Evolutionary conservation across 2,113 vertebrate species (phyloP), one percentile per base, ranked within the genome.

Genomic region (Bubo scandiacus): DNA sequence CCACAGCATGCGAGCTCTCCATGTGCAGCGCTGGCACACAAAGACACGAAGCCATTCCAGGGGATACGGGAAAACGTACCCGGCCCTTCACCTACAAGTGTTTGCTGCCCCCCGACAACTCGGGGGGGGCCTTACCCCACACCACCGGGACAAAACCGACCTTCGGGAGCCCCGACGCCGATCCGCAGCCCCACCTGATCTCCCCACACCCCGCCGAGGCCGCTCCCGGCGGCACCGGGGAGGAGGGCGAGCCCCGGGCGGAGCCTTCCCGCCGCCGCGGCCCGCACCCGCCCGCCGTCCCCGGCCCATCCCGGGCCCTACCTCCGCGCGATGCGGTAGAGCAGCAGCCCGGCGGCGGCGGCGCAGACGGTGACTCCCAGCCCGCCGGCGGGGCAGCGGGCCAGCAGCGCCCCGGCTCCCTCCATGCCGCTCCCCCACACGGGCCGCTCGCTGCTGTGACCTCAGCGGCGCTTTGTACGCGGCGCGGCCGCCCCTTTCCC

Each of bases 241-340:
- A 19, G 55, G 55, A 57, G 27, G 36, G 45, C 45, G 45, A 42
- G 49, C 65, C 40, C 77, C n/a, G 49, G 42, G 32, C 66, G 38
- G 36, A 43, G 51, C 86, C 75, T n/a, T 38, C 73, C 67, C 61
- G 15, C 84, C 57, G 30, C 49, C 55, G 47, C 68, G 67, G 93
- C 63, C 88, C 59, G 38, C 75, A 29, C 11, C 75, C 49, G 36
- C 45, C 45, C 45, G 34, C 43, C 40, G 40, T 42, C 40, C 16
- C 40, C 38, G 3, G 15, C 45, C 38, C 63, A 7, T 12, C 20
- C 29, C 86, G 58, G 17, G 75, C 84, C 98, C 95, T 98, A 99
- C 99, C 99, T 99, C 86, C 98, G 98, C 42, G 98, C 98, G 52
- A 99, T 96, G 94, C 97, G 98, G 97, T 98, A 99, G 30, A 99